Conservation (phyloP, 2,888 invertebrate genomes). For the Carcina quercana region DNA sequence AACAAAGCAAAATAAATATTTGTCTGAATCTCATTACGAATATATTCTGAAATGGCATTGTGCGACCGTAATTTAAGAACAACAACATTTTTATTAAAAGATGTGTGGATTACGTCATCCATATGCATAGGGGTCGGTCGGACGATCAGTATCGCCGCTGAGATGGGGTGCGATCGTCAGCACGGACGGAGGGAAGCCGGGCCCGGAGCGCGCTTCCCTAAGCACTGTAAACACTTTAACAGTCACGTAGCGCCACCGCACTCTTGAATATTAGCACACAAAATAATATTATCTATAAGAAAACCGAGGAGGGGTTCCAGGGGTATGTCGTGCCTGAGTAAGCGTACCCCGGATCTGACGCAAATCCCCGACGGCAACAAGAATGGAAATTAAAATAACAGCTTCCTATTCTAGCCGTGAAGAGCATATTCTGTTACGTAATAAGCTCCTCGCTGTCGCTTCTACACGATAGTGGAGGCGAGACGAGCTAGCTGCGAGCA, state of each 20-base stretch:
- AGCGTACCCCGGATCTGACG: constrained; percentile 25
- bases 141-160: constrained; percentile 5
- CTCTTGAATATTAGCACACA: constrained; percentile 66
- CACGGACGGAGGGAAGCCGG: constrained; percentile 22
- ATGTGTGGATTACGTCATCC: constrained; percentile 28
- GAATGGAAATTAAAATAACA: constrained; percentile 24
- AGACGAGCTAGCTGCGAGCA: not conserved
- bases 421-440: constrained; percentile 12
- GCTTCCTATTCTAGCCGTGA: constrained; percentile 10
- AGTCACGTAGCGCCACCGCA: constrained; percentile 59
- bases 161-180: constrained; percentile 2
- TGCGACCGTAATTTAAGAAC: too few species aligned
- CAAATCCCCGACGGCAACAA: constrained; percentile 19
- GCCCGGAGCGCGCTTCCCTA: constrained; percentile 49
- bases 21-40: too few species aligned
- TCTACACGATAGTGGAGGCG: constrained; percentile 2
- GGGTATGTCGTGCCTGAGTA: constrained; percentile 28
- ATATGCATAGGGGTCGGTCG: constrained; percentile 27
- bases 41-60: too few species aligned
- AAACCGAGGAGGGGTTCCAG: constrained; percentile 34
- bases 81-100: constrained; percentile 35
- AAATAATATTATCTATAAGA: constrained; percentile 51
- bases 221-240: constrained; percentile 65
- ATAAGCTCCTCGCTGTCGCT: constrained; percentile 10
- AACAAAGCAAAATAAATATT: too few species aligned